A percentile compares a stretch with the other conserved stretches of the same genome.
These are phyloP conservation scores for Hyla sarda DNA, from an alignment of 2,113 vertebrate genomes.

Conservation along the genomic window DNA sequence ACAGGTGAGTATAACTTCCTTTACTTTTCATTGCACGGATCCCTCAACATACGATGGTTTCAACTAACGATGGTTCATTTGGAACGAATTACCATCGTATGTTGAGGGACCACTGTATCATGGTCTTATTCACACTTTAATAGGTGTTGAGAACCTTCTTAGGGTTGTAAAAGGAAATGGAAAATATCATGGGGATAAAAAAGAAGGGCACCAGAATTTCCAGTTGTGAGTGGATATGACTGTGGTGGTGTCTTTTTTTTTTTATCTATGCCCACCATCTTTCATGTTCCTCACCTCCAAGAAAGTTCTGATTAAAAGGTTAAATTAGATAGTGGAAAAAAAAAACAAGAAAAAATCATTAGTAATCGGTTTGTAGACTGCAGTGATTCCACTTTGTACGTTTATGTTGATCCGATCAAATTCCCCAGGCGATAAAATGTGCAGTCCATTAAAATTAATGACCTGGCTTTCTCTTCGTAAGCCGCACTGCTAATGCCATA, in stretches of 20 bases:
- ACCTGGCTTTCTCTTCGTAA: conserved; percentile 22
- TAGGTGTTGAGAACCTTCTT: no score
- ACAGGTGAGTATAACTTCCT: no score
- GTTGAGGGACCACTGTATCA: no score
- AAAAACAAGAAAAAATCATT: conserved; percentile 31
- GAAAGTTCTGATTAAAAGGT: not conserved
- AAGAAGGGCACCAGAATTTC: not conserved
- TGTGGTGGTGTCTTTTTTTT: not conserved
- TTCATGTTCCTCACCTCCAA: not conserved
- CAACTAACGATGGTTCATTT: no score
- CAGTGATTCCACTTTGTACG: conserved; percentile 29
- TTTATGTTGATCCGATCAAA: conserved; percentile 32
- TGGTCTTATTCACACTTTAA: no score
- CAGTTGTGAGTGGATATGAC: no score
- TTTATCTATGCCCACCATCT: not conserved
- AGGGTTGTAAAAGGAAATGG: no score
- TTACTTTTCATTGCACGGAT: no score
- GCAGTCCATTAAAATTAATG: conserved; percentile 57
- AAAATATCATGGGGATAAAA: no score
- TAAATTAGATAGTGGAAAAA: not conserved
- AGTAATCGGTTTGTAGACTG: conserved; percentile 14
- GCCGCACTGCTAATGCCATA: conserved; percentile 43
- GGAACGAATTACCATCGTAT: no score
- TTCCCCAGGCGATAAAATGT: conserved; percentile 49
- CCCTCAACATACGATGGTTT: no score